Base-by-base conservation (phyloP, 2,888 invertebrate species). In the Macaria notata region DNA sequence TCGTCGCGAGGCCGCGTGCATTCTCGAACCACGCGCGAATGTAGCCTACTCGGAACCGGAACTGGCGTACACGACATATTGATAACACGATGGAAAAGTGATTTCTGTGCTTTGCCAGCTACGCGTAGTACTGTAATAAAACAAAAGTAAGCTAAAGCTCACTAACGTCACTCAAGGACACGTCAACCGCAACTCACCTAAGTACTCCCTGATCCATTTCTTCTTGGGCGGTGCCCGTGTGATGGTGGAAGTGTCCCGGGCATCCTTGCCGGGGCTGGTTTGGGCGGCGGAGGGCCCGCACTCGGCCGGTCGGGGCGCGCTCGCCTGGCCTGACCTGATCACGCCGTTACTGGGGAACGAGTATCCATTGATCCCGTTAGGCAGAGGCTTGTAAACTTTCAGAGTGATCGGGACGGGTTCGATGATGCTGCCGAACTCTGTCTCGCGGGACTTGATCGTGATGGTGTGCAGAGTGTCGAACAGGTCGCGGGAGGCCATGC, bases 191-290 rank as follows among this genome's bases (percentile, higher is more conserved):
- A 57, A 85, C 93, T 93, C 83, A 88, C 93, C 93, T 70, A 94
- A 84, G 79, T 94, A 94, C 76, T 94, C 94, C 71, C 92, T 93
- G 66, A 94, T 94, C 94, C 95, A 95, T 81, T 95, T 95, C 89
- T 95, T 95, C 87, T 95, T 95, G 45, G 95, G 95, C 54, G 94
- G 93, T 41, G 94, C 93, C 59, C 79, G 74, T 31, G 78, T 76
- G 49, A 84, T 71, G 64, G 75, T 84, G 64, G 74, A 68, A 64
- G 71, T 65, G 45, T 82, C 79, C 68, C 76, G 82, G 19, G 63
- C 56, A 63, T 81, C 77, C 63, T 79, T 85, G 38, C 71, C 69
- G 4, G 78, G 78, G 58, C 71, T 81, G 9, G 74, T 70, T 56
- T 62, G 68, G 39, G 68, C 66, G 29, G 66, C 72, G 39, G 80